Evolutionary conservation across 92 coral and sea anemone genomes (phyloP), one percentile per base, ranked within the genome.

Genomic region (Muricea muricata): DNA sequence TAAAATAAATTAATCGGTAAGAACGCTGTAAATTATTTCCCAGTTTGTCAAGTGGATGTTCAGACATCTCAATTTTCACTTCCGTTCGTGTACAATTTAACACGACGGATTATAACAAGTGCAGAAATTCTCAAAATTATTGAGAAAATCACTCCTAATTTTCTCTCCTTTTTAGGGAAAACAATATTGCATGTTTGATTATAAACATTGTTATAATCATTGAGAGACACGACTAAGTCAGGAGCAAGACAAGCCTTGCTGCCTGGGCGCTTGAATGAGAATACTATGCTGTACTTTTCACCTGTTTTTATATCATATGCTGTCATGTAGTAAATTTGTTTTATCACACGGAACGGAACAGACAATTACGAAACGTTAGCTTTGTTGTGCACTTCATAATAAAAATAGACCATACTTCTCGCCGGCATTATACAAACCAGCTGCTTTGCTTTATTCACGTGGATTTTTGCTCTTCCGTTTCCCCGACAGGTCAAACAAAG

Each of bases 401-500:
- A 63, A 63, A 63, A 63, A 63, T 63, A 28, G n/a, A n/a, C n/a
- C n/a, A 32, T 63, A 63, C 70, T 63, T 32, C 70, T 63, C 37
- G 70, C 70, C 70, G 37, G 34, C 35, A 78, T 48, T 70, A n/a
- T n/a, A n/a, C n/a, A n/a, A 41, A 32, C 39, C 35, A 80, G 28
- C 82, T 71, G 70, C 26, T 39, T 47, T 32, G 48, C 33, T 70
- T 80, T 61, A 37, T 70, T 80, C 84, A 80, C 80, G 90, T 68
- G 75, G 50, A 80, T 86, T 80, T 56, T 58, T 48, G 65, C 61
- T 57, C 61, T 75, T 75, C 39, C 65, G 61, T 30, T 75, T 24
- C 65, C 57, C 45, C 65, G 39, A 28, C 65, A 28, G 65, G 65
- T 35, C 65, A 50, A 54, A 50, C 80, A 78, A 57, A 65, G 83